phyloP scores from a whole-genome alignment of 2,888 invertebrate species.

The Drosophila peninsularis region DNA sequence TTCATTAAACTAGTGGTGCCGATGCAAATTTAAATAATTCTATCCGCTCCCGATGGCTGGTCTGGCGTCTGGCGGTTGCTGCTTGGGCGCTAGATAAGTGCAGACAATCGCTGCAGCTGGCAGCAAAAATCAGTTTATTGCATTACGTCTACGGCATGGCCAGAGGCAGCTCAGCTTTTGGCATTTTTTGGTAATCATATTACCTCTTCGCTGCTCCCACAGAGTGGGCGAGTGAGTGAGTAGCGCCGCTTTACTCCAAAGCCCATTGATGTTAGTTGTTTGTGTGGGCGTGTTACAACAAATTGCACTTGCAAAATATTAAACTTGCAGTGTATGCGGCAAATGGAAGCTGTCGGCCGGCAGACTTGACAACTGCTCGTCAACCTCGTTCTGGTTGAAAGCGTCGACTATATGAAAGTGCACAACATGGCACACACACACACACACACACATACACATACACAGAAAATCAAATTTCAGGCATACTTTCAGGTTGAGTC shows the following conservation, averaged over 20 bases:
- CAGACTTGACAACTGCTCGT: slow-evolving; percentile 27
- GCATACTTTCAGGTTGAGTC: slow-evolving; percentile 41
- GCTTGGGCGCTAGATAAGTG: slow-evolving; percentile 21
- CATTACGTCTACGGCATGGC: slow-evolving; percentile 44
- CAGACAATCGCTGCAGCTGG: slow-evolving; percentile 14
- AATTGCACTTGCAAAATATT: slow-evolving; percentile 57
- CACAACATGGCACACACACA: slow-evolving; percentile 13
- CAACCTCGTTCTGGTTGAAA: slow-evolving; percentile 24
- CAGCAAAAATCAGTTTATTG: slow-evolving; percentile 48
- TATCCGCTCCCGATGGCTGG: slow-evolving; percentile 31
- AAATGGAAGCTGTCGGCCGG: slow-evolving; percentile 29
- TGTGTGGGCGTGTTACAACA: slow-evolving; percentile 44
- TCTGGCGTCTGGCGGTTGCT: background rate
- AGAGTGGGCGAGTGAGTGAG: background rate
- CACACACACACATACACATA: slow-evolving; percentile 3
- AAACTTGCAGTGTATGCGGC: slow-evolving; percentile 21
- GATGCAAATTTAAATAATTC: slow-evolving; percentile 31
- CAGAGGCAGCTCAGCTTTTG: slow-evolving; percentile 24
- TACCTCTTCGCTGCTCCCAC: slow-evolving; percentile 12
- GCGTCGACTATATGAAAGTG: slow-evolving; percentile 40
- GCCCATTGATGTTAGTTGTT: slow-evolving; percentile 37
- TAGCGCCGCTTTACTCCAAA: slow-evolving; percentile 38
- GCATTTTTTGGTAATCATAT: slow-evolving; percentile 40
- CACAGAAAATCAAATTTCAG: slow-evolving; percentile 65
- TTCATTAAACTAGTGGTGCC: background rate